Percentiles rank a stretch among this genome's conserved stretches.
Conservation (phyloP, 2,797 vertebrate genomes). For the Coreius guichenoti region DNA sequence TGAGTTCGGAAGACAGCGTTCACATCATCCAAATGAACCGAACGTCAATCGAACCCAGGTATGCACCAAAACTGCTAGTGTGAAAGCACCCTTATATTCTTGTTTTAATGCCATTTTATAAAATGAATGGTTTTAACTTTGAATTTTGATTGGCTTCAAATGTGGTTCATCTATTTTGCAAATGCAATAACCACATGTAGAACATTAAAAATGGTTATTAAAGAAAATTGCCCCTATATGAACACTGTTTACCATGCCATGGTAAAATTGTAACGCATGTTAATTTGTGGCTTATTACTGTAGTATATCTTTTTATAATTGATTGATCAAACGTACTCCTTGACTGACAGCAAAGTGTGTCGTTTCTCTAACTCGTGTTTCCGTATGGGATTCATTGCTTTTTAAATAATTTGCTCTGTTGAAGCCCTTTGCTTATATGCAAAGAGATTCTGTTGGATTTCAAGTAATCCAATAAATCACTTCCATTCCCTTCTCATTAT, state of each 20-base stretch:
- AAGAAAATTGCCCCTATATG: not conserved
- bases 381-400: not conserved
- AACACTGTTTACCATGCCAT: not conserved
- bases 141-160: not conserved
- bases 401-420: constrained; percentile 33
- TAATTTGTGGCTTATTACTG: not conserved
- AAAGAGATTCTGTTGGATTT: constrained; percentile 40
- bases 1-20: no score
- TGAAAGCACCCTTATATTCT: no score
- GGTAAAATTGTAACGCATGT: not conserved
- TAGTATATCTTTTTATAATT: not conserved
- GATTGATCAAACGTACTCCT: not conserved
- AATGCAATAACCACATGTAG: not conserved
- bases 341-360: not conserved
- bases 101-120: not conserved
- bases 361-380: constrained; percentile 16
- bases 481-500: constrained; percentile 36
- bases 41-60: no score
- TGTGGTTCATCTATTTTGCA: not conserved
- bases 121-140: not conserved
- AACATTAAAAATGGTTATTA: not conserved
- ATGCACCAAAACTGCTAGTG: no score
- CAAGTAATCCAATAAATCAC: constrained; percentile 40
- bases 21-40: no score
- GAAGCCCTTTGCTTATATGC: constrained; percentile 37